These are phyloP conservation scores for Carabus problematicus DNA, from an alignment of 2,888 invertebrate species.

Conservation along the genomic window DNA sequence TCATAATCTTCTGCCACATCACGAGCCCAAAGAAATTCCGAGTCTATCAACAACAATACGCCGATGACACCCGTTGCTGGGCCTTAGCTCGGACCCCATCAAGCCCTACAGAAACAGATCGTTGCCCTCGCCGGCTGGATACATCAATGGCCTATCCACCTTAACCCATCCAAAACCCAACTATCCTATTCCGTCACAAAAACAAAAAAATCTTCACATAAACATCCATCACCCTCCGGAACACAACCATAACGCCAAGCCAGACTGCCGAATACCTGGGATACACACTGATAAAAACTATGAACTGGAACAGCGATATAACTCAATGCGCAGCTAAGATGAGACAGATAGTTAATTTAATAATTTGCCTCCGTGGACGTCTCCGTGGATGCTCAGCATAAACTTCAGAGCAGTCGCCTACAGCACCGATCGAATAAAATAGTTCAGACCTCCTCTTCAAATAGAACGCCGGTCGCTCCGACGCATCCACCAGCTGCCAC, in stretches of 20 bases:
- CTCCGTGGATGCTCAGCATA: background rate
- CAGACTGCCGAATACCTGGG: background rate
- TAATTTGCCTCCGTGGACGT: background rate
- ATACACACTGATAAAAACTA: background rate
- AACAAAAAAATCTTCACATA: background rate
- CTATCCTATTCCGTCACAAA: slow-evolving; percentile 1
- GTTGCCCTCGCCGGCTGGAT: slow-evolving; percentile 2
- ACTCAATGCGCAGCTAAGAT: too few relatives aligned
- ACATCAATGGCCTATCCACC: background rate
- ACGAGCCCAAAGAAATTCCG: background rate
- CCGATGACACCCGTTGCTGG: slow-evolving; percentile 13
- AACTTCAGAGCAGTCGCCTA: background rate
- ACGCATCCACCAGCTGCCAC: background rate
- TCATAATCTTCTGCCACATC: slow-evolving; percentile 2
- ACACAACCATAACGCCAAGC: background rate
- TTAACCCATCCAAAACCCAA: slow-evolving; percentile 3
- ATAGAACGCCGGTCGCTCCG: background rate
- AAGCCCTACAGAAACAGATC: background rate
- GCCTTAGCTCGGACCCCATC: background rate
- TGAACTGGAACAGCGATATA: background rate
- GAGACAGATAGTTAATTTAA: too few relatives aligned
- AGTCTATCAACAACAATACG: slow-evolving; percentile 1
- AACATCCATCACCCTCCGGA: background rate
- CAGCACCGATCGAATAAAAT: too few relatives aligned
- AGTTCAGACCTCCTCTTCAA: too few relatives aligned